Conservation (phyloP, 2,888 invertebrate genomes). For the Lycocerus yunnanus region DNA sequence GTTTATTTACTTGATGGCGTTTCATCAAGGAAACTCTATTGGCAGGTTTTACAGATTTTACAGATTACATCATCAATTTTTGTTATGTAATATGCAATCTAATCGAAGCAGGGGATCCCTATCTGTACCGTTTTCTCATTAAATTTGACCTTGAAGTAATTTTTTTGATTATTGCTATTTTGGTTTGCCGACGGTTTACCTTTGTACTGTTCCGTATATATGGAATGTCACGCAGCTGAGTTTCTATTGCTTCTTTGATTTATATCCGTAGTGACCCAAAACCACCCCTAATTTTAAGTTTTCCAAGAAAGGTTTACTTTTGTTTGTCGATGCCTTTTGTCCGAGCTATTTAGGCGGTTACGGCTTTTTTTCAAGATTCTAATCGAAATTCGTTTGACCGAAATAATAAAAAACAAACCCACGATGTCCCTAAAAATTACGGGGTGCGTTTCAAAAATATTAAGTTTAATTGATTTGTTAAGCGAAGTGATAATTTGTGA, state of each 20-base stretch:
- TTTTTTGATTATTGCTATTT: not conserved
- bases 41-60: not conserved
- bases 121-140: not conserved
- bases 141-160: not conserved
- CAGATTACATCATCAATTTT: too few relatives aligned
- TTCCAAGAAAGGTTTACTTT: not conserved
- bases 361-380: not conserved
- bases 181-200: not conserved
- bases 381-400: too few relatives aligned
- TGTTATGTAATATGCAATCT: not conserved
- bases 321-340: not conserved
- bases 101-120: not conserved
- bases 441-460: not conserved
- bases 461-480: not conserved
- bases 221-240: not conserved
- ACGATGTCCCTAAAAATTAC: too few relatives aligned
- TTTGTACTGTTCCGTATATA: not conserved
- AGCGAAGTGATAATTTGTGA: not conserved
- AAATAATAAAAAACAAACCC: too few relatives aligned
- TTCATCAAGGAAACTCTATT: not conserved
- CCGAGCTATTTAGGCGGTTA: not conserved
- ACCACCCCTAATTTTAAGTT: not conserved
- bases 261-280: not conserved
- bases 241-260: not conserved
- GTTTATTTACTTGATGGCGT: not conserved